Conservation (phyloP, 2,888 invertebrate genomes). For the Tortrix viridana region DNA sequence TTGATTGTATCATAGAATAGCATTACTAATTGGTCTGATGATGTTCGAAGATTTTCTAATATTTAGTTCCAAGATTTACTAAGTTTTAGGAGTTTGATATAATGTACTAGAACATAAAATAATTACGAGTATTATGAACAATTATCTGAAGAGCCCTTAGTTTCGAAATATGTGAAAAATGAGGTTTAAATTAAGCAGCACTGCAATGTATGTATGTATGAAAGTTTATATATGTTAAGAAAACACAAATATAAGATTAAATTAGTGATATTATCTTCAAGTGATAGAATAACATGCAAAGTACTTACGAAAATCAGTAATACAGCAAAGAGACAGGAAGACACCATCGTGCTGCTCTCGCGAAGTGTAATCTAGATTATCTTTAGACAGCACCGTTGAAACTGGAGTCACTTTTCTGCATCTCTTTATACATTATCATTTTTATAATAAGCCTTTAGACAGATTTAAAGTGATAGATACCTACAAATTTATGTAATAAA, state of each 20-base stretch:
- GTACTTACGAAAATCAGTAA: constrained; percentile 63
- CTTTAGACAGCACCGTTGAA: constrained; percentile 50
- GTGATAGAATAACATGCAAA: constrained; percentile 28
- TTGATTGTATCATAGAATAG: constrained; percentile 49
- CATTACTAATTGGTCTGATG: background rate
- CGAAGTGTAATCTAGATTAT: constrained; percentile 47
- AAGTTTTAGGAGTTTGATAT: no score
- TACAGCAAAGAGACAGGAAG: constrained; percentile 58
- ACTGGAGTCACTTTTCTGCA: constrained; percentile 49
- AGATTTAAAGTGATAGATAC: background rate
- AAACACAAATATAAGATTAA: constrained; percentile 17
- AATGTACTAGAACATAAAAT: no score
- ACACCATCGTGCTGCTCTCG: constrained; percentile 52
- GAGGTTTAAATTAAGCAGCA: no score
- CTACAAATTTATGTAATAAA: background rate
- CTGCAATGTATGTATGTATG: no score
- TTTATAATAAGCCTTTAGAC: constrained; percentile 1
- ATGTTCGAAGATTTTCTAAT: background rate
- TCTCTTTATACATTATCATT: constrained; percentile 42
- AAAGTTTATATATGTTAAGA: constrained; percentile 16
- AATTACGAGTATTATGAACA: no score
- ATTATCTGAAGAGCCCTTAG: no score
- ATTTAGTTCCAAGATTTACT: no score
- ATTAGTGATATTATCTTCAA: constrained; percentile 7
- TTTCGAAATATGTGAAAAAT: no score